Evolutionary conservation across 2,888 invertebrate species (phyloP).

Genomic region (Callosobruchus maculatus): DNA sequence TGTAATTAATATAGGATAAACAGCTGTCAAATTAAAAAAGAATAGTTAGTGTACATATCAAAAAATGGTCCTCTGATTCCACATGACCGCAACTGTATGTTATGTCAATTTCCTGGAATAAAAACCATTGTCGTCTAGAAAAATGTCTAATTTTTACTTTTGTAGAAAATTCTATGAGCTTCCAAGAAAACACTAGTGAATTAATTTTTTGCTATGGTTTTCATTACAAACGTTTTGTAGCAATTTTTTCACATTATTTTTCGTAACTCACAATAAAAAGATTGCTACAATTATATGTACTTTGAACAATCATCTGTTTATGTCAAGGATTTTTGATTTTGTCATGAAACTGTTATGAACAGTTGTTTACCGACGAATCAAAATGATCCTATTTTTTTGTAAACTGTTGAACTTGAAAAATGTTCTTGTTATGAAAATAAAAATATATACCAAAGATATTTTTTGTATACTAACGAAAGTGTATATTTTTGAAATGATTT

Average conservation of each 20-base stretch:
- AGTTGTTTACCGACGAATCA: background rate
- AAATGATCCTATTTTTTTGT: constrained; percentile 19
- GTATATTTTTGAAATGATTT: constrained; percentile 41
- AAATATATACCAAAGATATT: constrained; percentile 49
- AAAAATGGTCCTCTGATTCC: constrained; percentile 11
- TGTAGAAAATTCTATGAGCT: constrained; percentile 27
- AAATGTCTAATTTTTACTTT: constrained; percentile 8
- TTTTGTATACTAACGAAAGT: constrained; percentile 44
- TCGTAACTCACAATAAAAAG: background rate
- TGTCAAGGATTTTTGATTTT: background rate
- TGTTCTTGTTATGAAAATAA: constrained; percentile 43
- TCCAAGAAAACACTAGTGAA: constrained; percentile 19
- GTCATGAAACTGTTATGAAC: background rate
- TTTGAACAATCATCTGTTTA: constrained; percentile 27
- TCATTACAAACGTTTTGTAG: background rate
- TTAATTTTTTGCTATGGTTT: background rate
- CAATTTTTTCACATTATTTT: background rate
- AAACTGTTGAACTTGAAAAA: constrained; percentile 29
- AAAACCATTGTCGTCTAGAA: constrained; percentile 23
- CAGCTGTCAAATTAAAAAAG: constrained; percentile 13
- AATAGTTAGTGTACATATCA: constrained; percentile 33
- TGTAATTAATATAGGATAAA: constrained; percentile 12
- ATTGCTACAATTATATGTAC: constrained; percentile 8
- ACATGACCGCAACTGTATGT: constrained; percentile 6
- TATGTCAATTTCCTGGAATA: constrained; percentile 7